Evolutionary conservation across 2,113 vertebrate species (phyloP), one percentile per base, ranked within the genome.

Genomic region (Aptenodytes forsteri): DNA sequence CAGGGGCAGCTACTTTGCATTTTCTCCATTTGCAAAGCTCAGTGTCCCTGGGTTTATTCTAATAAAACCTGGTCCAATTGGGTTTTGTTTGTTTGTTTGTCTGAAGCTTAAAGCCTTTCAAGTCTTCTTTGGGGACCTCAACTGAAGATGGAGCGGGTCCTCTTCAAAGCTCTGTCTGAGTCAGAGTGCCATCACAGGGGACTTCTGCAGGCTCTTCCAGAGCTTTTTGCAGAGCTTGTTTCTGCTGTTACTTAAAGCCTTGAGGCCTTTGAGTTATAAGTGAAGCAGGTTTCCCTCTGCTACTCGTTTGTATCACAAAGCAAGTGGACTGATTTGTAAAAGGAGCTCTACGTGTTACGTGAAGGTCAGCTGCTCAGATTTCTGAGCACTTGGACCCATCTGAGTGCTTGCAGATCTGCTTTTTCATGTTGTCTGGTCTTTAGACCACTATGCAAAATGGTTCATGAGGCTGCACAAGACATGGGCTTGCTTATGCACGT

Each of bases 301-400:
- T 78, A 10, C 34, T 4, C 0, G 0, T 44, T 58, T 5, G 4
- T 13, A 87, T 46, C 76, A 59, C 7, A 18, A 71, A 82, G 34
- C 66, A 66, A 64, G 34, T 5, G 13, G 77, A 38, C 29, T 46
- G 64, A 75, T 66, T 20, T 50, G 6, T 67, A 29, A n/a, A 64
- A 30, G 55, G n/a, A 69, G 11, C 54, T 23, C 21, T 40, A 0
- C 0, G 1, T 32, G n/a, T 40, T 64, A 55, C 6, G 0, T 16
- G 15, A 72, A 66, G 61, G 36, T 82, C 61, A 75, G 23, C 66
- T 88, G 66, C 70, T 85, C 22, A 7, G 21, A 29, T 81, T 82
- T 87, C 69, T 79, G 77, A 42, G 49, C 23, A 30, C 62, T 55
- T 42, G 32, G 50, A 54, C 29, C 25, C 21, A 52, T 11, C 29